phyloP scores from a whole-genome alignment of 2,888 invertebrate species.

The Alitta virens region DNA sequence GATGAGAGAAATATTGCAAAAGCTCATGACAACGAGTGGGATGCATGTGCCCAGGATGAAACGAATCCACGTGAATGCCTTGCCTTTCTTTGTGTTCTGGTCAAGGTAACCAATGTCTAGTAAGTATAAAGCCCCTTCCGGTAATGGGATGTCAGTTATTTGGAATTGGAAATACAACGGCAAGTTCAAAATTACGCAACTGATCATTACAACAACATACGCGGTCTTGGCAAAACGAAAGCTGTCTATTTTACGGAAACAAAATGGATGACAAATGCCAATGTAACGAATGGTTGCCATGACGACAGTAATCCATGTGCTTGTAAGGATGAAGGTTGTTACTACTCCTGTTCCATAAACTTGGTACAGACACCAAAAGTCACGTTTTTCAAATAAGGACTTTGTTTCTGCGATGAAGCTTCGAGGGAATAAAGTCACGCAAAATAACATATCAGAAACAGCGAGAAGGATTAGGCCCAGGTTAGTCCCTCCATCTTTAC shows the following conservation, averaged over 20 bases:
- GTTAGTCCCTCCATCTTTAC: conserved; percentile 12
- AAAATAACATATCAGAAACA: conserved; percentile 7
- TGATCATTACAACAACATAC: conserved; percentile 25
- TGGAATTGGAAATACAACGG: conserved; percentile 16
- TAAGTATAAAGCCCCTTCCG: conserved; percentile 8
- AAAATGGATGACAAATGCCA: conserved; percentile 51
- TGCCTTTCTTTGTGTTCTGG: conserved; percentile 2
- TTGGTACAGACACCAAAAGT: conserved; percentile 32
- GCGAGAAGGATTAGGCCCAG: conserved; percentile 15
- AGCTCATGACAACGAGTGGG: conserved; percentile 45
- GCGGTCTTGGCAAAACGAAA: conserved; percentile 38
- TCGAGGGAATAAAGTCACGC: conserved; percentile 41
- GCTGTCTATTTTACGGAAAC: conserved; percentile 43
- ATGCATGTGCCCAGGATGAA: conserved; percentile 46
- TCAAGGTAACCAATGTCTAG: conserved; percentile 23
- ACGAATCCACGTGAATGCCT: conserved; percentile 30
- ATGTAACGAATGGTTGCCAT: conserved; percentile 51
- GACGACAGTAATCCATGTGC: conserved; percentile 51
- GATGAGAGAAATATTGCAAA: conserved; percentile 48
- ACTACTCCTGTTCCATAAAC: conserved; percentile 41
- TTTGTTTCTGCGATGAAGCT: conserved; percentile 32
- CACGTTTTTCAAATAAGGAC: neutral
- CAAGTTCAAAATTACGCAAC: conserved; percentile 9
- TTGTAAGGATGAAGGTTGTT: conserved; percentile 48
- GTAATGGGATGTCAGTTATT: neutral